phyloP scores from a whole-genome alignment of 2,888 invertebrate genomes.

The Polymixis flavicincta region DNA sequence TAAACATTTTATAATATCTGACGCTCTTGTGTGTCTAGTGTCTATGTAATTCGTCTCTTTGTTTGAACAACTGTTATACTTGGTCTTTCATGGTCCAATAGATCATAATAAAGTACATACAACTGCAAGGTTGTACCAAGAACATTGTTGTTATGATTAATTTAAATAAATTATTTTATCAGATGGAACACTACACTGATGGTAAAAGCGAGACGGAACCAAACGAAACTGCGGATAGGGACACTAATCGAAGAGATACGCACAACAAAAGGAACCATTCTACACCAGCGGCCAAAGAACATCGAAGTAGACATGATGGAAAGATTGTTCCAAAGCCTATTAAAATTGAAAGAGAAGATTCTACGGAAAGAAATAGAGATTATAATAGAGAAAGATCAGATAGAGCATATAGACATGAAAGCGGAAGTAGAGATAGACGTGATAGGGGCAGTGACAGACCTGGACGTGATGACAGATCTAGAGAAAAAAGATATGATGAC shows the following conservation, averaged over 20 bases:
- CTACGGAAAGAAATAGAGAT: constrained; percentile 21
- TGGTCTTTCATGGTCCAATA: constrained; percentile 12
- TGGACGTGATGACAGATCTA: constrained; percentile 23
- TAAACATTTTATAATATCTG: background rate
- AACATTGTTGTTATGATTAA: constrained; percentile 17
- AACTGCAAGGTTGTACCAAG: constrained; percentile 10
- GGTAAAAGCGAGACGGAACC: constrained; percentile 28
- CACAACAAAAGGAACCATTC: background rate
- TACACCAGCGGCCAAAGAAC: constrained; percentile 7
- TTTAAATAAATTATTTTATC: constrained; percentile 22
- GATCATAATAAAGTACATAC: background rate
- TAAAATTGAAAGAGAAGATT: constrained; percentile 32
- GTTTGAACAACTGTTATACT: constrained; percentile 37
- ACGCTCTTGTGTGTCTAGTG: background rate
- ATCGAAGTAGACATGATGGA: constrained; percentile 30
- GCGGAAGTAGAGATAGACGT: constrained; percentile 19
- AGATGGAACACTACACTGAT: constrained; percentile 71
- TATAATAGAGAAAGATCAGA: constrained; percentile 27
- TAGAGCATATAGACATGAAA: constrained; percentile 20
- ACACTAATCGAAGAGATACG: constrained; percentile 12
- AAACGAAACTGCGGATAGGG: constrained; percentile 9
- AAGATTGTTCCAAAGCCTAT: constrained; percentile 40
- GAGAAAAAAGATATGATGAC: constrained; percentile 23
- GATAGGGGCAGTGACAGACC: constrained; percentile 29
- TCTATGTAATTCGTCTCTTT: constrained; percentile 16